Evolutionary conservation across 2,888 invertebrate genomes (phyloP), one percentile per base, ranked within the genome.

Genomic region (Drosophila peninsularis): DNA sequence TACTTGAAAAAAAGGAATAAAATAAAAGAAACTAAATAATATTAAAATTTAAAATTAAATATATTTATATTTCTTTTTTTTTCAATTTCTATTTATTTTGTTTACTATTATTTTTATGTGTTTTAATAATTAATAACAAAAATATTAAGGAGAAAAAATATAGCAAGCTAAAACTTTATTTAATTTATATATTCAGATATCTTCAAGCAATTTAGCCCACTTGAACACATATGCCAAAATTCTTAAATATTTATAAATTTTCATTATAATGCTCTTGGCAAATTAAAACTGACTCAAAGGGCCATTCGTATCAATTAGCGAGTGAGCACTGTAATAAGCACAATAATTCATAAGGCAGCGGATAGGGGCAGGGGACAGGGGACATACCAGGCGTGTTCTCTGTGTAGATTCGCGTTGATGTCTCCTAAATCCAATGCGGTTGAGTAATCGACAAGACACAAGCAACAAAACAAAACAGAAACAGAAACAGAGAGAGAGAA

Each of bases 311-410:
- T 36, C 36, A 45, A 45, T 56, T 45, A 56, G 56, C 56, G 56
- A 45, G 19, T 24, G 45, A 13, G 13, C 45, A 45, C 56, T 45
- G 56, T 55, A 69, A 49, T 47, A 53, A 39, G 47, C 45, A 60
- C 17, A 24, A 55, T 36, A 56, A 42, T n/a, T 52, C 37, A 52
- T 32, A 71, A 57, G 21, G 21, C 39, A 44, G 27, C 32, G 24
- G 24, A 5, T 5, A 24, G 24, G 10, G 17, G 17, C 34, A 49
- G 14, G 57, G 42, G 19, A 34, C 39, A 49, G 34, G 21, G 45
- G 62, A 85, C 88, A 62, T 88, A 86, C 87, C 87, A 71, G 70
- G 63, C 39, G 52, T 41, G 39, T 66, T 58, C 19, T 44, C 53
- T 49, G 30, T 54, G 61, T 55, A 62, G 54, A 61, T 44, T 55